Evolutionary conservation across 2,113 vertebrate species (phyloP).

Genomic region (Delphinus delphis): DNA sequence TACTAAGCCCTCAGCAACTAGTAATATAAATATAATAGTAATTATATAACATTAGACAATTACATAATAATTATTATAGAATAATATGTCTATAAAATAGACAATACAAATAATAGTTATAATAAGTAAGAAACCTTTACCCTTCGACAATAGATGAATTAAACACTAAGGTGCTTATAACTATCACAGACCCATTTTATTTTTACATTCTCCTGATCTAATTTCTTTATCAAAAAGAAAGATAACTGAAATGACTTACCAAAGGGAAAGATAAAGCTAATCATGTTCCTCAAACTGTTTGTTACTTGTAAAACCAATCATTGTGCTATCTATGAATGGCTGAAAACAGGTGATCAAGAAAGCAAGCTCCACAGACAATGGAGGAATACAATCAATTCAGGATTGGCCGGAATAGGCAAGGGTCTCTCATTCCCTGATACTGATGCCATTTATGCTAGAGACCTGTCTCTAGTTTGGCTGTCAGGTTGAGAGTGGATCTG

Average conservation of each 20-base stretch:
- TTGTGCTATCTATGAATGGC: not conserved
- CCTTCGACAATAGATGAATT: not conserved
- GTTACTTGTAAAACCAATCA: not conserved
- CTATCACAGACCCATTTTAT: not conserved
- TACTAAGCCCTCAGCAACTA: not conserved
- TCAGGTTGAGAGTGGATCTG: not conserved
- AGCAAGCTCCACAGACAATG: not conserved
- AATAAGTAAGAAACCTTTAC: not conserved
- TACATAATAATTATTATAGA: not conserved
- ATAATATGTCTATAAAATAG: not conserved
- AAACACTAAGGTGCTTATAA: not conserved
- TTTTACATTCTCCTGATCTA: not conserved
- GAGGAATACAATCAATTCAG: not conserved
- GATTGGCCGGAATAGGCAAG: not conserved
- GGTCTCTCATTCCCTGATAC: not conserved
- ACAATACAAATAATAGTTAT: not conserved
- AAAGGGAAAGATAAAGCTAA: slow-evolving; percentile 24
- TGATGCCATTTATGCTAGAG: not conserved
- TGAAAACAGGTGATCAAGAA: not conserved
- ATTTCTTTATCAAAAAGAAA: slow-evolving; percentile 8
- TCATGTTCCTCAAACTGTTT: not conserved
- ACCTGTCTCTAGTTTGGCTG: not conserved
- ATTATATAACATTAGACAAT: not conserved
- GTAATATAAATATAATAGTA: not conserved
- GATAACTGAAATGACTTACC: not conserved